Base-by-base conservation (phyloP, 2,797 vertebrate genomes). In the Rhinogobio ventralis region DNA sequence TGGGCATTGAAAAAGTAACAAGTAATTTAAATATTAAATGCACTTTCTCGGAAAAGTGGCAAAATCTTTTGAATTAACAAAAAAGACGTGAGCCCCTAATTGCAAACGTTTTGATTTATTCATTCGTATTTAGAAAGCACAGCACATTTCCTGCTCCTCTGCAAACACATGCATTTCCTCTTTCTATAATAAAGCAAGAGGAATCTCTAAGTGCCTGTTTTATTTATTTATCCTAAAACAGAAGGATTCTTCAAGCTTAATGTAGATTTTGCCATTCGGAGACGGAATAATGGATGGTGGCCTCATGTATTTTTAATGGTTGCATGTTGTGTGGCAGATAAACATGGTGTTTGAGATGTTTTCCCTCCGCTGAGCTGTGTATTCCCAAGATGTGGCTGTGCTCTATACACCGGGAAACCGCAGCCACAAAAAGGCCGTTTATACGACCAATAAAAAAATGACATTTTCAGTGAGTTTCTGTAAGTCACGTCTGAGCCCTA, bases 11-110 rank as follows among this genome's bases (percentile, higher is more conserved):
- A 94, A 93, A 92, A 93, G 95, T 91, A 94, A 94, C 64, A 94
- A 96, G 95, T 93, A 90, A 94, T 95, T 96, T 98, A 96, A 99
- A 98, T 98, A 97, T 98, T 97, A 95, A 93, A 98, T 96, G 96
- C 93, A 90, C 94, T 94, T 94, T 93, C 92, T 90, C 85, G 80
- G 95, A 96, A 97, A 93, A 96, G 96, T 97, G 97, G 97, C 97
- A 96, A 96, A 98, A 97, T 97, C 95, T 96, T 96, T 96, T 95
- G 95, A 97, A 96, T 97, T 96, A 96, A 95, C 96, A 95, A 95
- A 96, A 97, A 96, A 97, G 94, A 97, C 57, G 90, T 51, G 55
- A 91, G 91, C 85, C 86, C 42, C 90, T 94, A 94, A 94, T 94
- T 95, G 92, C 91, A 93, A 94, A 91, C 79, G 87, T 89, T 72